phyloP scores from a whole-genome alignment of 2,797 vertebrate species.

The Antrozous pallidus region DNA sequence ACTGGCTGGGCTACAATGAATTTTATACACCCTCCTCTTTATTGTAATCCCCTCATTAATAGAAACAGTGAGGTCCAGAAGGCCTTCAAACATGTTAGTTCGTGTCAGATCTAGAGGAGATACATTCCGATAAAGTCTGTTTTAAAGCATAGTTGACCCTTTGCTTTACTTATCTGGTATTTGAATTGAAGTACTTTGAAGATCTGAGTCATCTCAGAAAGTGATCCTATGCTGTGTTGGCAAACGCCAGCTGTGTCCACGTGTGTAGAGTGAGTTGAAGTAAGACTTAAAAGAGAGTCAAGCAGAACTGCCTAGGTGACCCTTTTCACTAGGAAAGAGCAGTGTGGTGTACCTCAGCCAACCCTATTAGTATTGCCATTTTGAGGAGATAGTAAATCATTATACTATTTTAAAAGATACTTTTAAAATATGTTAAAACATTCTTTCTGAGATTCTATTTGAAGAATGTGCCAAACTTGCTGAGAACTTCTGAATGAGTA shows the following conservation, averaged over 20 bases:
- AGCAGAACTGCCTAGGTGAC: not conserved
- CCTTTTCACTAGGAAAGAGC: not conserved
- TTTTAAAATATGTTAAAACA: not conserved
- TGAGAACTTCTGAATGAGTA: not conserved
- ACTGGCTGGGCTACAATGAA: not conserved
- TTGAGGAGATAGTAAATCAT: not conserved
- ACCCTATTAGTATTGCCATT: not conserved
- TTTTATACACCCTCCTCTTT: not conserved
- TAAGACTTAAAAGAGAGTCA: conserved; percentile 4
- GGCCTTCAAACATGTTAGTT: not conserved
- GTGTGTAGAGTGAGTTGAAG: not conserved
- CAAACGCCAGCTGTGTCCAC: not conserved
- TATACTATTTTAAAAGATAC: not conserved
- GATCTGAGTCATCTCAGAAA: not conserved
- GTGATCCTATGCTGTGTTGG: not conserved
- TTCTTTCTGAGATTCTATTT: not conserved
- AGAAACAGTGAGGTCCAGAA: not conserved
- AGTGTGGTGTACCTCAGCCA: not conserved
- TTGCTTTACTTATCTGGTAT: not conserved
- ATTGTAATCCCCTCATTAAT: not conserved
- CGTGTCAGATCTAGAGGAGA: not conserved
- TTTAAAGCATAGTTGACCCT: not conserved
- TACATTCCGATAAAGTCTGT: not conserved
- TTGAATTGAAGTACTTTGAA: not conserved
- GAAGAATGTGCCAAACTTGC: not conserved